A percentile compares a stretch with the other conserved stretches of the same genome.
Conservation (phyloP, 2,888 invertebrate genomes). For the Synanthedon formicaeformis region DNA sequence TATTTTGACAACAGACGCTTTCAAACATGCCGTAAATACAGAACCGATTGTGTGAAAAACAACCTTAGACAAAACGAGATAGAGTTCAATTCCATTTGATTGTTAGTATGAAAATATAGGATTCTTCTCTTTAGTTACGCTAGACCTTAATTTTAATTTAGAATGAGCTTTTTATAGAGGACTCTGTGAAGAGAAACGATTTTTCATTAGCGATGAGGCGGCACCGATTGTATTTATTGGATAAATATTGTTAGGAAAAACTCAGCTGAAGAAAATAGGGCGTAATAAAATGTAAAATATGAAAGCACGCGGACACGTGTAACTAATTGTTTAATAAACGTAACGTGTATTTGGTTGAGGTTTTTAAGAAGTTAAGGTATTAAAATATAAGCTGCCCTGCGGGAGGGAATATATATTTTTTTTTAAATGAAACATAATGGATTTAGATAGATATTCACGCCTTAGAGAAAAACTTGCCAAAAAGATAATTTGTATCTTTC, state of each 20-base stretch:
- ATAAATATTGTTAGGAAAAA: conserved; percentile 64
- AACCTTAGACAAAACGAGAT: conserved; percentile 10
- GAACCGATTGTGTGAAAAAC: conserved; percentile 17
- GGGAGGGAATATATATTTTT: too few relatives aligned
- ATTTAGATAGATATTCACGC: too few relatives aligned
- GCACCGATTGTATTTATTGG: conserved; percentile 64
- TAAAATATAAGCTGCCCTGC: too few relatives aligned
- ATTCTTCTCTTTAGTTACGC: conserved; percentile 45
- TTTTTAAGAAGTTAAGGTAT: too few relatives aligned
- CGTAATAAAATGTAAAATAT: conserved; percentile 49
- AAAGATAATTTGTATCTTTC: too few relatives aligned
- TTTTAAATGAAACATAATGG: too few relatives aligned
- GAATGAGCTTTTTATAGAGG: conserved; percentile 67
- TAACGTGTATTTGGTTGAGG: too few relatives aligned
- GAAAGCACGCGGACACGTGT: conserved; percentile 55
- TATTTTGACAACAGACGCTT: conserved; percentile 52
- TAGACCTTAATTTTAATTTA: conserved; percentile 70
- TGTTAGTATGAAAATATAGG: conserved; percentile 26
- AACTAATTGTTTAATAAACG: conserved; percentile 45
- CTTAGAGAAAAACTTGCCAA: too few relatives aligned
- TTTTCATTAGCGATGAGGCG: conserved; percentile 69
- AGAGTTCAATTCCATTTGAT: conserved; percentile 21
- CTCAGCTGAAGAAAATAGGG: conserved; percentile 39
- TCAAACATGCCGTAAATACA: conserved; percentile 36
- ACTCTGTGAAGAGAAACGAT: conserved; percentile 59